Conservation (phyloP, 2,113 vertebrate genomes). For the Synchiropus splendidus region DNA sequence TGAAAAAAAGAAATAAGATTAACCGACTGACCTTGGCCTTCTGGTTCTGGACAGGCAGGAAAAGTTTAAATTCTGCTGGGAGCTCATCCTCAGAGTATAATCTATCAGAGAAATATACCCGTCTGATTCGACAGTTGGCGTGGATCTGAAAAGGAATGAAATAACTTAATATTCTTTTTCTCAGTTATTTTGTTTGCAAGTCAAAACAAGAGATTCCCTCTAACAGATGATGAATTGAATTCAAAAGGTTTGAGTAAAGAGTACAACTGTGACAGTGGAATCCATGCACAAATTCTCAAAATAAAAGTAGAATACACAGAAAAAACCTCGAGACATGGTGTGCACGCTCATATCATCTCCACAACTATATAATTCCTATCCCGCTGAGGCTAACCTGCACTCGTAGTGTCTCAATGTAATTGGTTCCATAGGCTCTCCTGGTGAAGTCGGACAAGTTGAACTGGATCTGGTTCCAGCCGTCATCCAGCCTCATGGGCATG, state of each 20-base stretch:
- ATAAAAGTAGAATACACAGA: too few relatives aligned
- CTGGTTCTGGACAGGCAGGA: conserved; percentile 84
- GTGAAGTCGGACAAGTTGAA: conserved; percentile 95
- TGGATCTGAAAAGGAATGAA: conserved; percentile 74
- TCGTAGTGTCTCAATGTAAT: conserved; percentile 90
- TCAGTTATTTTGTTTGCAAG: too few relatives aligned
- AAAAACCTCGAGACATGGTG: too few relatives aligned
- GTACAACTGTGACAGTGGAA: too few relatives aligned
- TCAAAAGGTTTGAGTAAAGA: too few relatives aligned
- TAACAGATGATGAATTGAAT: too few relatives aligned
- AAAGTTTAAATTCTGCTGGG: conserved; percentile 94
- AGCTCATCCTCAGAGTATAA: conserved; percentile 95
- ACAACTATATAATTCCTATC: too few relatives aligned
- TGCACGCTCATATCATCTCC: too few relatives aligned
- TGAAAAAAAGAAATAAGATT: too few relatives aligned
- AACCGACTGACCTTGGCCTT: conserved; percentile 80
- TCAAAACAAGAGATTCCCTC: too few relatives aligned
- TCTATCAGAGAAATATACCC: conserved; percentile 95
- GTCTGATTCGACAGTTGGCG: conserved; percentile 89
- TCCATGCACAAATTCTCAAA: too few relatives aligned
- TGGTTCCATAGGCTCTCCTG: conserved; percentile 87
- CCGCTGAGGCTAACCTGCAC: conserved; percentile 74
- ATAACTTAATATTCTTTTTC: neutral
- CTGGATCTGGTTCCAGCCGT: conserved; percentile 98
- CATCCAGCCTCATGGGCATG: conserved; percentile 94